Evolutionary conservation across 1,140 invertebrate genomes (phyloP).

Genomic region (Homarus americanus): DNA sequence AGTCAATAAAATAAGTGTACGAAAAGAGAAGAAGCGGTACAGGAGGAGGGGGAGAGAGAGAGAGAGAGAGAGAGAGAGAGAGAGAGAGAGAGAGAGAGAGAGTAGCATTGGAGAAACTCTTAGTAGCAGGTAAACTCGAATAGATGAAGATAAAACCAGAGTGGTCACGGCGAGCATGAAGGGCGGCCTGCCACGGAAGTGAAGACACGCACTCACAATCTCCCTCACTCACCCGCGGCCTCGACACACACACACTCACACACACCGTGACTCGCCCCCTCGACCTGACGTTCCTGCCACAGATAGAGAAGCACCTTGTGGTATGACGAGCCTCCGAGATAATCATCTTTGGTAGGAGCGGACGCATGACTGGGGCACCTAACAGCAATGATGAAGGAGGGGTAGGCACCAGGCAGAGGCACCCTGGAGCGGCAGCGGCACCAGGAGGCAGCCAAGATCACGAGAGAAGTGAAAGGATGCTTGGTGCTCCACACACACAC

Average conservation of each 20-base stretch:
- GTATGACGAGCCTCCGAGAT: too few relatives aligned
- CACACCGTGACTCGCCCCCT: background rate
- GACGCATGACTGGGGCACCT: too few relatives aligned
- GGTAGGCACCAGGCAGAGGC: background rate
- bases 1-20: too few relatives aligned
- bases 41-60: slow-evolving; percentile 16
- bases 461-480: slow-evolving; percentile 17
- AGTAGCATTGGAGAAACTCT: background rate
- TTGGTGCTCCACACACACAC: too few relatives aligned
- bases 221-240: background rate
- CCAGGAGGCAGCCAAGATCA: background rate
- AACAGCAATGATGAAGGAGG: too few relatives aligned
- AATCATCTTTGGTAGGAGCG: too few relatives aligned
- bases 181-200: background rate
- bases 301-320: background rate
- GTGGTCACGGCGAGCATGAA: background rate
- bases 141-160: background rate
- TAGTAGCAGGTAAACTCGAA: background rate
- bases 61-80: background rate
- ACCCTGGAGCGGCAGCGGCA: background rate
- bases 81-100: background rate
- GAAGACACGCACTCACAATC: slow-evolving; percentile 18
- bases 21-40: background rate
- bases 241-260: background rate
- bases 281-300: background rate